A percentile compares a stretch with the other conserved stretches of the same genome.
Evolutionary conservation across 1,140 invertebrate genomes (phyloP).

Genomic region (Drosophila watanabei): DNA sequence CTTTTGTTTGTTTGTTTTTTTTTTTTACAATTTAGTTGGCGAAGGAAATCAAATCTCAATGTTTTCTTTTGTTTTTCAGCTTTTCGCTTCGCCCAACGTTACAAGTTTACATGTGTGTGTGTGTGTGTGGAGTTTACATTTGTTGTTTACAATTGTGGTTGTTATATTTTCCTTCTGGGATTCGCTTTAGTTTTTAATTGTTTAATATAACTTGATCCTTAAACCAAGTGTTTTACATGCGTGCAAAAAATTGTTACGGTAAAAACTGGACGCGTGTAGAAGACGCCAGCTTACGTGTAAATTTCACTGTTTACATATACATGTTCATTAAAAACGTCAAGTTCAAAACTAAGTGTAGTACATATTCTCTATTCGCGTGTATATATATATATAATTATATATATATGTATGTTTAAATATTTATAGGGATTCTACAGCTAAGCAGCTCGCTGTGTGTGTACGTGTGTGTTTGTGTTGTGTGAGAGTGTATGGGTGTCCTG

Average conservation of each 20-base stretch:
- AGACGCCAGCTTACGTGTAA: constrained; percentile 56
- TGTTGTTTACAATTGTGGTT: constrained; percentile 66
- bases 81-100: constrained; percentile 40
- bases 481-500: constrained; percentile 28
- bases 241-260: constrained; percentile 68
- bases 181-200: constrained; percentile 11
- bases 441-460: constrained; percentile 43
- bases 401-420: constrained; percentile 41
- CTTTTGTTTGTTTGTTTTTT: constrained; percentile 1
- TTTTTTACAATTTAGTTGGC: constrained; percentile 64
- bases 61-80: constrained; percentile 17
- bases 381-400: constrained; percentile 25
- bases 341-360: constrained; percentile 62
- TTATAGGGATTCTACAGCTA: constrained; percentile 57
- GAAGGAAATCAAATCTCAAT: constrained; percentile 55
- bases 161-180: constrained; percentile 15
- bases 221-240: constrained; percentile 45
- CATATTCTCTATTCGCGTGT: constrained; percentile 43
- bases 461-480: constrained; percentile 31
- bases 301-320: constrained; percentile 71
- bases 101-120: constrained; percentile 34
- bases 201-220: constrained; percentile 29
- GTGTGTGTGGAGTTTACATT: constrained; percentile 36
- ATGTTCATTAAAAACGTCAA: constrained; percentile 68
- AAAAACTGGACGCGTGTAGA: constrained; percentile 68